Evolutionary conservation across 2,113 vertebrate genomes (phyloP), one percentile per base, ranked within the genome.

Genomic region (Tyrannus savana): DNA sequence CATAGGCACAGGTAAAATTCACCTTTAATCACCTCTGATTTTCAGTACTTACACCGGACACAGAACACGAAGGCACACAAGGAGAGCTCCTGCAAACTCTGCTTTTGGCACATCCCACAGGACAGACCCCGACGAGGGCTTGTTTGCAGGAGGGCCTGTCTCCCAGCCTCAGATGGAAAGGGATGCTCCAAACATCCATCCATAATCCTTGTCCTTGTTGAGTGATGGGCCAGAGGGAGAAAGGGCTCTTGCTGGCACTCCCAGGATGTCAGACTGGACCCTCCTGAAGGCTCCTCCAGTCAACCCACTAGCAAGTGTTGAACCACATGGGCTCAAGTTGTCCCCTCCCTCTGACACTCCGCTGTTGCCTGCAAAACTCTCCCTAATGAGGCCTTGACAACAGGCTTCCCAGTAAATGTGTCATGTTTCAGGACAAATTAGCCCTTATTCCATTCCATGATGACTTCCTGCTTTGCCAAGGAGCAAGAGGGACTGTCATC

Each of bases 231-330:
- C 74, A 62, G 56, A 31, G 17, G 31, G 62, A 80, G n/a, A 33
- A 67, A 46, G 12, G 41, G 19, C 25, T 50, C 33, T 76, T 27
- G 18, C 37, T 84, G 49, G 17, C 0, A 2, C 39, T 78, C 21
- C 33, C 44, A 56, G 47, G 17, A 58, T 2, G 0, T 15, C 63
- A 72, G 9, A 42, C 50, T 39, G 19, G 56, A 53, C 15, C 28
- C 33, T 66, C 7, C 59, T 21, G 41, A 67, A 62, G 5, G 16
- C 7, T 90, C 23, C 12, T 59, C 59, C 14, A 12, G 23, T 21
- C 39, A 69, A 18, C 14, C 19, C 3, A 1, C 30, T 3, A 1
- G 15, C 4, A 14, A 62, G 41, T 4, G 37, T 30, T 0, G 2
- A 85, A 46, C 22, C 50, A 39, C 49, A n/a, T 0, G 0, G n/a